Base-by-base conservation (phyloP, 2,797 vertebrate genomes). In the Clarias platycephalus region DNA sequence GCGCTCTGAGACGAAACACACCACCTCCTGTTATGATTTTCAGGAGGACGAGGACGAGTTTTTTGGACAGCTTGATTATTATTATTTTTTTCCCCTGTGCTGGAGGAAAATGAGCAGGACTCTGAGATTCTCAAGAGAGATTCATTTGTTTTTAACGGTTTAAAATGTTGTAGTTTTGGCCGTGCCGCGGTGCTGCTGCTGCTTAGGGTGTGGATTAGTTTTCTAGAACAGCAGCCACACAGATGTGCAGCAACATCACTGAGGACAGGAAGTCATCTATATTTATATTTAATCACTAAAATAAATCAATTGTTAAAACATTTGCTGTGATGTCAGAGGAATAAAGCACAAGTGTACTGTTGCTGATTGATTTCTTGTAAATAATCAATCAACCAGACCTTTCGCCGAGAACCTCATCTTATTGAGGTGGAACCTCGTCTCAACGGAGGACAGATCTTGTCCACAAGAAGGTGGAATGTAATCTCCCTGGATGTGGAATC, bases 11-110 rank as follows among this genome's bases (percentile, higher is more conserved):
- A 76, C 34, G 2, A 68, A 76, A 49, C 68, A 84, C 62, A 57
- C 77, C 66, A 79, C 63, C 44, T 63, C 78, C 60, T 82, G 49
- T 77, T 58, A 62, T 53, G 82, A 74, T 84, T 37, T 60, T 67
- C 55, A 34, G 53, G 57, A 60, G 34, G 49, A 68, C 4, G 31
- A 75, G 13, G 34, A 55, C 28, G 76, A 22, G 60, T 34, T 44
- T 24, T 22, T 13, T 60, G 20, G 22, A 15, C 55, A 75, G 72
- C 44, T 74, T 16, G 16, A 31, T 10, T 4, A 12, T 49, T 49
- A 8, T 9, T 4, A 31, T 22, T 31, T 2, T 44, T 8, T 9
- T 44, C 0, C 6, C 3, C 26, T 12, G 4, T 2, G 40, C 70
- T 28, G 44, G n/a, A 18, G 9, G 71, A 74, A 53, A 26, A 28